phyloP scores from a whole-genome alignment of 2,888 invertebrate species.

The Melanchra persicariae region DNA sequence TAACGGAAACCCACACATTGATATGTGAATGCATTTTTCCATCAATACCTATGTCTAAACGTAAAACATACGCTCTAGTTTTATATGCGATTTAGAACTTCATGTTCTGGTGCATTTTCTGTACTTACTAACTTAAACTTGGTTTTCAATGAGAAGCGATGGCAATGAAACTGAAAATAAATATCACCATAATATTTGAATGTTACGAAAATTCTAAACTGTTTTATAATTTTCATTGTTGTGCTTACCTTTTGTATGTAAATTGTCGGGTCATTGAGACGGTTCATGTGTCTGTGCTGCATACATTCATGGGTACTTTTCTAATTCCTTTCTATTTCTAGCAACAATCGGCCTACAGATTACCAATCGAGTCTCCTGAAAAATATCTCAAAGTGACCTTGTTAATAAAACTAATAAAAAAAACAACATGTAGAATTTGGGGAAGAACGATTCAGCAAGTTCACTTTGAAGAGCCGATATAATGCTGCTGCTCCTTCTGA shows the following conservation, averaged over 20 bases:
- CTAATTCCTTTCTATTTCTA: too few relatives aligned
- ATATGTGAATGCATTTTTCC: neutral
- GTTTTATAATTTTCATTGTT: neutral
- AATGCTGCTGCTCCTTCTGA: too few relatives aligned
- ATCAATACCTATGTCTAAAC: neutral
- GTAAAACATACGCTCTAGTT: neutral
- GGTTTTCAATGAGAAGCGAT: too few relatives aligned
- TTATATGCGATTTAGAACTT: constrained; percentile 28
- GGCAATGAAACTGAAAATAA: neutral
- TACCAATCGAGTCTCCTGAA: too few relatives aligned
- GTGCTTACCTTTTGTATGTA: neutral
- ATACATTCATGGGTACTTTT: too few relatives aligned
- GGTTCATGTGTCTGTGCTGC: neutral
- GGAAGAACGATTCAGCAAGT: too few relatives aligned
- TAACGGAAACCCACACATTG: neutral
- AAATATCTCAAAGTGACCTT: too few relatives aligned
- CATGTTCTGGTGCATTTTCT: constrained; percentile 11
- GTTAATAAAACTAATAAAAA: too few relatives aligned
- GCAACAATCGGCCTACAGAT: neutral
- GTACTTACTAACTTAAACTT: neutral
- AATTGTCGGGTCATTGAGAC: neutral
- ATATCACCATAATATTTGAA: too few relatives aligned
- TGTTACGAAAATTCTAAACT: too few relatives aligned
- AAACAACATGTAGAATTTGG: too few relatives aligned
- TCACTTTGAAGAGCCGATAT: too few relatives aligned